These are phyloP conservation scores for Lottia gigantea DNA, from an alignment of 2,888 invertebrate genomes.

Conservation along the genomic window DNA sequence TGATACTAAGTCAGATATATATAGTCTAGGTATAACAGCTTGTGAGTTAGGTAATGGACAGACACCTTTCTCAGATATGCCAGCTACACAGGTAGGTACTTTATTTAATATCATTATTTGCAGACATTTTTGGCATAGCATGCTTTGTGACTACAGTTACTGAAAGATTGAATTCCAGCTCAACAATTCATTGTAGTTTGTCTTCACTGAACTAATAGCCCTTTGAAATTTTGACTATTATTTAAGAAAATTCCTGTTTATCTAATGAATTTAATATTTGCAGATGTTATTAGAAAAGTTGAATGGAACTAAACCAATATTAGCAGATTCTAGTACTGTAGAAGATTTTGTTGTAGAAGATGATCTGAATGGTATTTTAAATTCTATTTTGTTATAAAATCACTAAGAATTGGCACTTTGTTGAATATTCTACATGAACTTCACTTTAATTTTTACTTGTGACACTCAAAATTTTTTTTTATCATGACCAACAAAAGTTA, in stretches of 20 bases:
- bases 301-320: conserved; percentile 74
- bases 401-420: too few relatives aligned
- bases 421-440: conserved; percentile 12
- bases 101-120: too few relatives aligned
- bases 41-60: conserved; percentile 91
- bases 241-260: too few relatives aligned
- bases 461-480: not conserved
- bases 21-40: conserved; percentile 87
- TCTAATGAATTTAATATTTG: conserved; percentile 1
- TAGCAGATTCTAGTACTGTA: conserved; percentile 72
- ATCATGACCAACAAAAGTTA: too few relatives aligned
- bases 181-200: too few relatives aligned
- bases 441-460: too few relatives aligned
- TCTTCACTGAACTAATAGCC: too few relatives aligned
- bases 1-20: conserved; percentile 89
- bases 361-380: conserved; percentile 27
- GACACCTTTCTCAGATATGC: conserved; percentile 86
- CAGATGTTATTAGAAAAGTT: conserved; percentile 92
- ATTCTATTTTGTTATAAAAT: not conserved
- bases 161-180: too few relatives aligned
- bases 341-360: conserved; percentile 68
- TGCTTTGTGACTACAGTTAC: too few relatives aligned
- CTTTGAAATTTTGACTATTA: too few relatives aligned
- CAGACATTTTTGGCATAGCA: too few relatives aligned
- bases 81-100: conserved; percentile 74